phyloP scores from a whole-genome alignment of 2,888 invertebrate genomes.

The Pemphredon lugubris region DNA sequence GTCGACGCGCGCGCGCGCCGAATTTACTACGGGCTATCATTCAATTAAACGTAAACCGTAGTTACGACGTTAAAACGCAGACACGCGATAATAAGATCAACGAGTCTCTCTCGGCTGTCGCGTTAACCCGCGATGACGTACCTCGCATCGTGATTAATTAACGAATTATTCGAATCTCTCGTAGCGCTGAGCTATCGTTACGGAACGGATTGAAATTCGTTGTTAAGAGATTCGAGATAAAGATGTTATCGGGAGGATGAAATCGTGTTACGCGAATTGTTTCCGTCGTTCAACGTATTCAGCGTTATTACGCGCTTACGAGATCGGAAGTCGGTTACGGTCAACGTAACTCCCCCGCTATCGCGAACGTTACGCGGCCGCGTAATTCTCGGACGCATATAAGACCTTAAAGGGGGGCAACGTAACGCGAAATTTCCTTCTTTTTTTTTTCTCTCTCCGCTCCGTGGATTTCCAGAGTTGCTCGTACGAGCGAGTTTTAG shows the following conservation, averaged over 20 bases:
- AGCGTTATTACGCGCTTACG: conserved; percentile 1
- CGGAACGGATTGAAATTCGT: no score
- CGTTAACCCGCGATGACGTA: no score
- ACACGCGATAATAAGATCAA: no score
- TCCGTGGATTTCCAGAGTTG: conserved; percentile 34
- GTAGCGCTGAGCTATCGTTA: no score
- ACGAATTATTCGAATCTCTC: no score
- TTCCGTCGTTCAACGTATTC: neutral
- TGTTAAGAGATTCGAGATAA: neutral
- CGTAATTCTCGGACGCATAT: conserved; percentile 1
- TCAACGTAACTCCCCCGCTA: neutral
- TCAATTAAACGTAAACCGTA: neutral
- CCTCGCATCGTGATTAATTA: no score
- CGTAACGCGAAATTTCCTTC: conserved; percentile 14
- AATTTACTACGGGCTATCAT: neutral
- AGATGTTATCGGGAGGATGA: conserved; percentile 9
- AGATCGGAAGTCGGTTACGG: conserved; percentile 10
- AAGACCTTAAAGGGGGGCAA: neutral
- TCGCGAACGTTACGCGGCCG: neutral
- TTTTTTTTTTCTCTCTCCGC: conserved; percentile 18
- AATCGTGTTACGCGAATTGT: neutral
- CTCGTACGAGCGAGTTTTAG: conserved; percentile 44
- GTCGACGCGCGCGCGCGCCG: neutral
- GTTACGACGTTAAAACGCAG: no score
- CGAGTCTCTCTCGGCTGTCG: no score